These are phyloP conservation scores for Morbakka virulenta DNA, from an alignment of 30 jellyfish, hydroid and myxozoan genomes.

Conservation along the genomic window DNA sequence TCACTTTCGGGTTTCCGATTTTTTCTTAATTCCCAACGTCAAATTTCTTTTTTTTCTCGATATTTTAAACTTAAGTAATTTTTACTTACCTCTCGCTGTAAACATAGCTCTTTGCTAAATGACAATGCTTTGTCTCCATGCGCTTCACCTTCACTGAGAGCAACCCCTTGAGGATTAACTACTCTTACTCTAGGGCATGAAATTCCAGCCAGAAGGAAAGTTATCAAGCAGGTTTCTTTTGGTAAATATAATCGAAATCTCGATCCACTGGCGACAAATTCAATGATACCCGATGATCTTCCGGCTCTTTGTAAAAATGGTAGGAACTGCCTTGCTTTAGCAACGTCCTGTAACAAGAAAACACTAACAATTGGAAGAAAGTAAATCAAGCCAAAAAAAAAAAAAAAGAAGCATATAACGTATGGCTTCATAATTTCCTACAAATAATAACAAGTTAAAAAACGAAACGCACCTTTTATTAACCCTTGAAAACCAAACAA, in stretches of 20 bases:
- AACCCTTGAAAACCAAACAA: too few species aligned
- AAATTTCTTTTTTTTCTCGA: too few species aligned
- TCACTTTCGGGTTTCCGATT: too few species aligned
- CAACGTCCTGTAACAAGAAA: conserved; percentile 57
- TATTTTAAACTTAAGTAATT: neutral
- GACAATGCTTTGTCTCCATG: conserved; percentile 74
- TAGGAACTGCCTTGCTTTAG: conserved; percentile 79
- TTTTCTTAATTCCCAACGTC: too few species aligned
- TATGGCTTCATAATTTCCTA: too few species aligned
- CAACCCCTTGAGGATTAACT: conserved; percentile 72
- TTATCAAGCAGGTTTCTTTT: conserved; percentile 76
- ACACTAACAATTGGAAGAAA: neutral
- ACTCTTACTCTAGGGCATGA: conserved; percentile 85
- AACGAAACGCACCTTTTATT: too few species aligned
- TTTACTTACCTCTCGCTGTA: conserved; percentile 86
- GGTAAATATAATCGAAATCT: conserved; percentile 81
- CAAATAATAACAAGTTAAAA: too few species aligned
- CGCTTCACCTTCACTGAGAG: conserved; percentile 83
- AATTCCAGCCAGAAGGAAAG: conserved; percentile 88
- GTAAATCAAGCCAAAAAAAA: too few species aligned
- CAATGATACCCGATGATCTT: conserved; percentile 78
- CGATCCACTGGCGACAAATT: conserved; percentile 90
- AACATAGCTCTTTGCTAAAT: conserved; percentile 67
- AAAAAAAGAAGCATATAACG: too few species aligned
- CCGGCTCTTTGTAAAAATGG: conserved; percentile 98